Conservation (phyloP, 2,113 vertebrate species). For the Platysteira castanea region DNA sequence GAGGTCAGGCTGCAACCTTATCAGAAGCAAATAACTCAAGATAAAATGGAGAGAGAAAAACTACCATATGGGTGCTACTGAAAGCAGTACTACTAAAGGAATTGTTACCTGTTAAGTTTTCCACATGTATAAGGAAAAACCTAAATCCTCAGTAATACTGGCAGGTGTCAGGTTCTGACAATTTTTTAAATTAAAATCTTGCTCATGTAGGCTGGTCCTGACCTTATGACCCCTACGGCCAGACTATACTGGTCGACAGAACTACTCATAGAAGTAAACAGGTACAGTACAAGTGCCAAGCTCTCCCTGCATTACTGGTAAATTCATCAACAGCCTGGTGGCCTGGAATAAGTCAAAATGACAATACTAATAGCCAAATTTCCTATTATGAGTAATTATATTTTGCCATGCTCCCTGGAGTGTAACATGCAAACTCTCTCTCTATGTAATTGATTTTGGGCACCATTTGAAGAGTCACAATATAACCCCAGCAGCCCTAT, state of each 20-base stretch:
- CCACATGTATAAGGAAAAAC: not conserved
- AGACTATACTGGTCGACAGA: not conserved
- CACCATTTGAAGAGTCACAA: not conserved
- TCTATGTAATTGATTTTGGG: not conserved
- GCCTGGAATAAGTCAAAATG: not conserved
- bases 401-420: not conserved
- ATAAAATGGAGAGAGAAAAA: not conserved
- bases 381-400: not conserved
- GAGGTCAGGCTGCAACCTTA: not conserved
- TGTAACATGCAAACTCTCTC: not conserved
- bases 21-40: not conserved
- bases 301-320: not conserved
- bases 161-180: not conserved
- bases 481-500: not conserved
- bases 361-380: not conserved
- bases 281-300: not conserved
- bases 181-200: not conserved
- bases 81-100: not conserved
- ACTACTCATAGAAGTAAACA: not conserved
- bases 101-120: not conserved
- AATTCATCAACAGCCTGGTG: not conserved
- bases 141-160: not conserved
- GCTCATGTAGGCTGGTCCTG: not conserved
- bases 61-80: not conserved
- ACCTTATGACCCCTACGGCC: fast-evolving